Evolutionary conservation across 92 coral and sea anemone genomes (phyloP), one percentile per base, ranked within the genome.

Genomic region (Anthopleura xanthogrammica): DNA sequence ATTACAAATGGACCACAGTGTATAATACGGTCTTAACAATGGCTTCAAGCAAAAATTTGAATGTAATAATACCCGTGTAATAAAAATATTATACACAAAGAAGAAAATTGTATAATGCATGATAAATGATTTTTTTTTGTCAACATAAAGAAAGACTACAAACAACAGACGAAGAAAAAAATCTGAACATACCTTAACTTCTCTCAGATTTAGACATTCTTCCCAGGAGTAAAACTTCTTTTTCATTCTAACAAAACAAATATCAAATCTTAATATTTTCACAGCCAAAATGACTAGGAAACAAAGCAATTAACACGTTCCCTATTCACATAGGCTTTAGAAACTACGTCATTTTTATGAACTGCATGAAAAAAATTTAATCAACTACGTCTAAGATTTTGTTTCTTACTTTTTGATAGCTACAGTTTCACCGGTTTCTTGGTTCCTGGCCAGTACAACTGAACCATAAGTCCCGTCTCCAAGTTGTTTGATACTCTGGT

Each of bases 401-500:
- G 7, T 3, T 20, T 64, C 98, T 90, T 83, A 95, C 98, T 88
- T 92, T 86, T 95, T 95, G 14, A 95, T 94, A 41, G 98, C 98
- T 22, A 95, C 98, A 41, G 92, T 95, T 82, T 95, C 98, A 72
- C 98, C 98, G 36, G 94, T 95, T 85, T 95, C 98, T 72, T 82
- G 90, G 84, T 95, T 92, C 82, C 88, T 95, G 68, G 98, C 98
- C 85, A 93, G 84, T 11, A 90, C 88, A 17, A 95, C 98, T 13
- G 98, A 95, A 11, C 98, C 98, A 66, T 95, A 95, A 24, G 98
- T 95, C 65, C 98, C 98, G 85, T 93, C 98, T 50, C 98, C 98
- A 76, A 95, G 95, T 66, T 52, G 77, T 46, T 95, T 95, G 9
- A 94, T 70, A 50, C 82, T 91, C 75, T 95, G 97, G 81, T 95